Evolutionary conservation across 64 coral and sea anemone genomes (phyloP).

Genomic region (Actinia equina): DNA sequence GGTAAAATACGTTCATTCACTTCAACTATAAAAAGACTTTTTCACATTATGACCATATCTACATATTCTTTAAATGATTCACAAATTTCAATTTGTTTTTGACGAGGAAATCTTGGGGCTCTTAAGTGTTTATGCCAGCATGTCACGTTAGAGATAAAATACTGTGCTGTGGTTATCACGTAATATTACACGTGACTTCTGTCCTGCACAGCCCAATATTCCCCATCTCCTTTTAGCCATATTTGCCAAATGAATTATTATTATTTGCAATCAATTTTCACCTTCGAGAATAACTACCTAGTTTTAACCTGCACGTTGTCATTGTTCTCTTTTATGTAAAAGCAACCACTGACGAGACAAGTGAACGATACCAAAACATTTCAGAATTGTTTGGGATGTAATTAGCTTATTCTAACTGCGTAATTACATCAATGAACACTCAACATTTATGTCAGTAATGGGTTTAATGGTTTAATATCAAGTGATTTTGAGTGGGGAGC

Average conservation of each 20-base stretch:
- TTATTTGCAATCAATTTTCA: constrained; percentile 1
- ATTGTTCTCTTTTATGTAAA: neutral
- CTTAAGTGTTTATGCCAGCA: constrained; percentile 7
- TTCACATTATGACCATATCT: neutral
- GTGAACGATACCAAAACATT: neutral
- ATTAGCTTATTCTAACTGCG: neutral
- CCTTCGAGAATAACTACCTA: neutral
- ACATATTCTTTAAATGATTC: neutral
- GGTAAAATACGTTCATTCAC: neutral
- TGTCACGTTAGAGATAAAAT: neutral
- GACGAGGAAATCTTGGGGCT: neutral
- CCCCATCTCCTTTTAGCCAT: neutral
- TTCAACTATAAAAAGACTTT: neutral
- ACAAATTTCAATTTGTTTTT: neutral
- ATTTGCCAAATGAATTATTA: neutral
- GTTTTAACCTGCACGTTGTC: neutral
- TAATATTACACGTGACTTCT: neutral
- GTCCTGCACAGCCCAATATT: neutral
- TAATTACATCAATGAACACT: too few relatives aligned
- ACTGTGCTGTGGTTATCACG: neutral
- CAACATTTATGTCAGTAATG: too few relatives aligned
- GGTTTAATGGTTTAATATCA: too few relatives aligned
- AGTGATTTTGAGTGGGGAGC: too few relatives aligned
- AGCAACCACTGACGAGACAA: neutral
- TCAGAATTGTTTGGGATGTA: neutral